Evolutionary conservation across 2,113 vertebrate species (phyloP), one percentile per base, ranked within the genome.

Genomic region (Ophthalmolycus amberensis): DNA sequence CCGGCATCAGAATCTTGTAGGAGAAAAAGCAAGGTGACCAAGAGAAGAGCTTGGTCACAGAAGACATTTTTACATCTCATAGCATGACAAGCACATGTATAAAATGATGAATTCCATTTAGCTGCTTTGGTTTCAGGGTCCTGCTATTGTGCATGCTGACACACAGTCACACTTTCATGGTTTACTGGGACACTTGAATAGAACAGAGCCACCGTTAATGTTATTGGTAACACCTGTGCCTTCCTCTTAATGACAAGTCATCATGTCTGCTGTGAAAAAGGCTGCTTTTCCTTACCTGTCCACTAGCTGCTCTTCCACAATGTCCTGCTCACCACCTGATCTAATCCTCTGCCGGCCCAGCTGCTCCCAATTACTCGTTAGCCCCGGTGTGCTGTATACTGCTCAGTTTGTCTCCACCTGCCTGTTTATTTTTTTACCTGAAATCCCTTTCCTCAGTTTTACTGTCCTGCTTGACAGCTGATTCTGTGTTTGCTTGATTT

Each of bases 401-500:
- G 64, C 60, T 76, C 60, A 7, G 32, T 25, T 50, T 56, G 22
- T 74, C 27, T 62, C n/a, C 9, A 10, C 9, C 62, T 66, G 52
- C 65, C 29, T 65, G 32, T 67, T 63, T 38, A 20, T 25, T 40
- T 16, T n/a, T 32, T 29, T n/a, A 11, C n/a, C 64, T 65, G 22
- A 58, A 80, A 72, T 79, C 32, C 38, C 32, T 71, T 60, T 65
- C 25, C 56, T 15, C 10, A 48, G 2, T 82, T 50, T 37, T 29
- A 5, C 54, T 56, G 2, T 60, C 46, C 64, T 16, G 2, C 46
- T 37, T 68, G 18, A 11, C 42, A 34, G 62, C 32, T 40, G 37
- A 6, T 60, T 63, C 9, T 77, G 7, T 72, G 37, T 74, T 77
- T 60, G 63, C 7, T 34, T 58, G 68, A 82, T 34, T 77, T 82